phyloP scores from a whole-genome alignment of 1,140 invertebrate genomes.

The Bombus confusus region DNA sequence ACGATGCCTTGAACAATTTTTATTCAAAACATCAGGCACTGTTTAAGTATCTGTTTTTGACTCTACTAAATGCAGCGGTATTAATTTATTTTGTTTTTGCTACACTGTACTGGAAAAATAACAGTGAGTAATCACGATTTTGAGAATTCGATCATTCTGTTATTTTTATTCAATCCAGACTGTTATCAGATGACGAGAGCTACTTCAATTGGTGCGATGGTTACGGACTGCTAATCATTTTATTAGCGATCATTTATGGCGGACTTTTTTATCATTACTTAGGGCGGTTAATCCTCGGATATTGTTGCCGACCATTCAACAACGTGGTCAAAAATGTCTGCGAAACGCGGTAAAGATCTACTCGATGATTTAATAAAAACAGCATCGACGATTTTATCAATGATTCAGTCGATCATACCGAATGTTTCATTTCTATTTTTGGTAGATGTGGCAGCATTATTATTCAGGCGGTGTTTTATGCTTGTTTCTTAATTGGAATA shows the following conservation, averaged over 20 bases:
- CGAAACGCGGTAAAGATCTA: slow-evolving; percentile 53
- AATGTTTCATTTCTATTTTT: not conserved
- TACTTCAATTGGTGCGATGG: slow-evolving; percentile 85
- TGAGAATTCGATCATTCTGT: not conserved
- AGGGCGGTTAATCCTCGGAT: slow-evolving; percentile 74
- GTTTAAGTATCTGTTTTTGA: slow-evolving; percentile 34
- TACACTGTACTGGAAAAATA: slow-evolving; percentile 54
- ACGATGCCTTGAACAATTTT: slow-evolving; percentile 24
- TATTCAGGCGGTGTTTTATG: slow-evolving; percentile 58
- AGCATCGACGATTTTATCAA: not conserved
- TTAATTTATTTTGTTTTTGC: slow-evolving; percentile 63
- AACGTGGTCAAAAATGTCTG: slow-evolving; percentile 4
- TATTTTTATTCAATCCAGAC: not conserved
- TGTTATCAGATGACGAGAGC: slow-evolving; percentile 46
- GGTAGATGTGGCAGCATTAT: slow-evolving; percentile 51
- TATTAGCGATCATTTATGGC: slow-evolving; percentile 85
- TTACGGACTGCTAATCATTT: slow-evolving; percentile 88
- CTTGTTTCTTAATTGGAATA: slow-evolving; percentile 80
- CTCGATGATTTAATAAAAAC: not conserved
- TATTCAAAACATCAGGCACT: slow-evolving; percentile 41
- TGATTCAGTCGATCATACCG: too few relatives aligned
- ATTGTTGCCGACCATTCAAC: slow-evolving; percentile 22
- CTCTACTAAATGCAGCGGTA: slow-evolving; percentile 51
- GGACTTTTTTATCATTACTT: slow-evolving; percentile 86
- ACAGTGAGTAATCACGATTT: slow-evolving; percentile 42